Base-by-base conservation (phyloP, 2,888 invertebrate species). In the Philonicus albiceps region DNA sequence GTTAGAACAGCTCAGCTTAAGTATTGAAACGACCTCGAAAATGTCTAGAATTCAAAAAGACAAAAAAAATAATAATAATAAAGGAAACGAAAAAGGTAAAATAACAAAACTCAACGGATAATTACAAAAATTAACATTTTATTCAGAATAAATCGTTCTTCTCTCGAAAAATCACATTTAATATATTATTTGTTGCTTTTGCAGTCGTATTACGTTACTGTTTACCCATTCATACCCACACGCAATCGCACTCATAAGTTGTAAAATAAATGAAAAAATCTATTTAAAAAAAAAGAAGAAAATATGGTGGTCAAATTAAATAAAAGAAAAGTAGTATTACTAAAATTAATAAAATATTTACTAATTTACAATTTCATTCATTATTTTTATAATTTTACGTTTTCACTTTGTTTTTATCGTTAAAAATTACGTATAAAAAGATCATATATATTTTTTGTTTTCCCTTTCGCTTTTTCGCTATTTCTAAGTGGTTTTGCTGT, bases 51-150 rank as follows among this genome's bases (percentile, higher is more conserved):
- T 0, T 11, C 22, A 64, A 31, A 53, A 19, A n/a, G n/a, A 13
- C 11, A 53, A 30, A 30, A 81, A 8, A 30, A 16, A n/a, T 31
- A 31, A 40, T 16, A 81, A 55, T 22, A 55, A 37, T 37, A 83
- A 83, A 83, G 31, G 31, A 74, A 74, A 74, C 13, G 31, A 74
- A 74, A n/a, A 74, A 74, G 74, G 74, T 34, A 73, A 73, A 84
- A 72, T 31, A 73, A 31, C 37, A 84, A 73, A 72, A 73, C 19
- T 19, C 22, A 84, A 84, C 19, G 53, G 49, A 84, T 43, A 84
- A 72, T 84, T 84, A 84, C 27, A 84, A 84, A 74, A 84, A 84
- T 84, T 73, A 84, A 84, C 73, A 84, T 73, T 84, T 84, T 84
- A 84, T 84, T 84, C 72, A 72, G 55, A 78, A 22, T 81, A 81